Evolutionary conservation across 2,888 invertebrate genomes (phyloP).

Genomic region (Falcaria lacertinaria): DNA sequence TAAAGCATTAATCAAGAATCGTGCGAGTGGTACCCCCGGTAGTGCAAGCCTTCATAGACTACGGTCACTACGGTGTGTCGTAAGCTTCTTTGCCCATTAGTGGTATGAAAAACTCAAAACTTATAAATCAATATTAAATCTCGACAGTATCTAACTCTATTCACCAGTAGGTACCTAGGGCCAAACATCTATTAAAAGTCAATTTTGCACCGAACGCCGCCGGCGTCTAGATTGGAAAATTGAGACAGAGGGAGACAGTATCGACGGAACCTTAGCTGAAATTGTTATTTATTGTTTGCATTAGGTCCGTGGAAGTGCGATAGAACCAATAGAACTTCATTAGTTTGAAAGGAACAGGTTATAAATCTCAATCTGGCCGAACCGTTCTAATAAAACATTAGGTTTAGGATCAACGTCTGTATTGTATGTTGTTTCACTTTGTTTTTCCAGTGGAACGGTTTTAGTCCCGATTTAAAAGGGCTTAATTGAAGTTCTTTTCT

Average conservation of each 20-base stretch:
- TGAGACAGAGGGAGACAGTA: slow-evolving; percentile 16
- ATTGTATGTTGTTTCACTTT: slow-evolving; percentile 10
- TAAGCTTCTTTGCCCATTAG: too few species aligned
- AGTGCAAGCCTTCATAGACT: too few species aligned
- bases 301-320: slow-evolving; percentile 38
- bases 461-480: too few species aligned
- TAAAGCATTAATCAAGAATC: too few species aligned
- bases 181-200: not conserved
- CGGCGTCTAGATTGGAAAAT: slow-evolving; percentile 2
- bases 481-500: too few species aligned
- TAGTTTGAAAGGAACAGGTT: slow-evolving; percentile 39
- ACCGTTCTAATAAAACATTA: slow-evolving; percentile 45
- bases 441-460: too few species aligned
- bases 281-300: slow-evolving; percentile 44
- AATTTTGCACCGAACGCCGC: not conserved
- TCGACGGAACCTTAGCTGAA: slow-evolving; percentile 30
- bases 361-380: slow-evolving; percentile 45
- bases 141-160: not conserved
- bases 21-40: too few species aligned
- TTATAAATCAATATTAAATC: too few species aligned
- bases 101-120: too few species aligned
- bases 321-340: slow-evolving; percentile 50
- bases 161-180: not conserved
- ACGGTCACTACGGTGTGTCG: too few species aligned
- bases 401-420: slow-evolving; percentile 25